phyloP scores from a whole-genome alignment of 1,140 invertebrate species.

The Asobara japonica region DNA sequence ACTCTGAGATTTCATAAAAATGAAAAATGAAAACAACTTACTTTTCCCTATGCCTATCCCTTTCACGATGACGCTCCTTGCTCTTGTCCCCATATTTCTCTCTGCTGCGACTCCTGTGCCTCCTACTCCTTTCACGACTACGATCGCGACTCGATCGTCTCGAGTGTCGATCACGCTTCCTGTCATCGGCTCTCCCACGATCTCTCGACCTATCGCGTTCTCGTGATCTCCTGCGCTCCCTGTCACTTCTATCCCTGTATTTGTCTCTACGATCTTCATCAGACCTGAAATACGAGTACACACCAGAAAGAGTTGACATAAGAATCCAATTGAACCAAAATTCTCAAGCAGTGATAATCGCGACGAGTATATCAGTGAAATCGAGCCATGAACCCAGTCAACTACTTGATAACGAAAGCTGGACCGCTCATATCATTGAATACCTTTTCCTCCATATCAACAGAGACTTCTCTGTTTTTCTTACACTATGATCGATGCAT shows the following conservation, averaged over 20 bases:
- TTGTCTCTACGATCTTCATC: constrained; percentile 58
- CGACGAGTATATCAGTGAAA: constrained; percentile 32
- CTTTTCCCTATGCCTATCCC: constrained; percentile 58
- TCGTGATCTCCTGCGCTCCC: constrained; percentile 47
- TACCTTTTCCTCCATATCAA: no score
- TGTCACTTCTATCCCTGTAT: constrained; percentile 47
- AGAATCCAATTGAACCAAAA: constrained; percentile 21
- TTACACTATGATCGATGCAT: no score
- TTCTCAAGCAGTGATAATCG: constrained; percentile 31
- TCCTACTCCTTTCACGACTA: constrained; percentile 53
- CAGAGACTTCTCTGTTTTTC: no score
- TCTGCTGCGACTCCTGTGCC: constrained; percentile 59
- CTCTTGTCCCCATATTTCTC: constrained; percentile 58
- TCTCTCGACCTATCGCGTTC: constrained; percentile 52
- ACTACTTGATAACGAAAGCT: no score
- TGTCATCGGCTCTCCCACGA: constrained; percentile 36
- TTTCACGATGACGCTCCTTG: constrained; percentile 52
- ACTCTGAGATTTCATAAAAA: constrained; percentile 5
- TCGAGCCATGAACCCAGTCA: no score
- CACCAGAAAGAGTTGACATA: constrained; percentile 43
- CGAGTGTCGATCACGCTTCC: constrained; percentile 51
- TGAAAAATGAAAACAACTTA: constrained; percentile 33
- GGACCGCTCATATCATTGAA: no score
- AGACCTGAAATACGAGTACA: constrained; percentile 52
- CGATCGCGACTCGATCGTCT: constrained; percentile 40